Evolutionary conservation across 2,888 invertebrate genomes (phyloP).

Genomic region (Diplazon laetatorius): DNA sequence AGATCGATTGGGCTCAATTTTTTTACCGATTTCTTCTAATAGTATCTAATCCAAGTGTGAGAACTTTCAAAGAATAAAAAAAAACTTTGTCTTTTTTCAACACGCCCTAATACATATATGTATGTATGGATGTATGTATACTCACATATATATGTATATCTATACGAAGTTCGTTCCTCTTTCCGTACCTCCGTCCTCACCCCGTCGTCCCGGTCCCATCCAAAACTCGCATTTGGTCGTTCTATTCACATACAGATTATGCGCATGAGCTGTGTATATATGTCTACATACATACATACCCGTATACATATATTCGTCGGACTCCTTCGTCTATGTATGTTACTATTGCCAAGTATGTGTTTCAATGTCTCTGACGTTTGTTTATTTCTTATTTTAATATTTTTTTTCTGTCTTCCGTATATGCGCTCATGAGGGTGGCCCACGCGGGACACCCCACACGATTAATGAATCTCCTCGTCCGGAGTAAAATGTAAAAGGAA

Average conservation of each 20-base stretch:
- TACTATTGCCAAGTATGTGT: conserved; percentile 38
- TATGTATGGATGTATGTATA: background rate
- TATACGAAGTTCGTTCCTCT: conserved; percentile 44
- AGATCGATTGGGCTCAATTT: no score
- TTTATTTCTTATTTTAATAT: no score
- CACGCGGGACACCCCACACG: conserved; percentile 38
- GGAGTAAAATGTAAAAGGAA: conserved; percentile 33
- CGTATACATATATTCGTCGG: no score
- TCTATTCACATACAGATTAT: conserved; percentile 33
- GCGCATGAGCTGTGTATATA: conserved; percentile 15
- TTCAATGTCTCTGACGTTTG: conserved; percentile 15
- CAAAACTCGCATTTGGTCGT: conserved; percentile 29
- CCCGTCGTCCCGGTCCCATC: conserved; percentile 5
- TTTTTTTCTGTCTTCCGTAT: no score
- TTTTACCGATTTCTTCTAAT: no score
- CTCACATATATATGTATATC: background rate
- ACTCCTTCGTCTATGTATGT: conserved; percentile 34
- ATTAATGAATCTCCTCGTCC: conserved; percentile 76
- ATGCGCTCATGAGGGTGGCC: background rate
- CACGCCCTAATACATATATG: no score
- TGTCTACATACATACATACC: no score
- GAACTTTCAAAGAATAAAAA: no score
- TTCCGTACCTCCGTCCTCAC: conserved; percentile 44
- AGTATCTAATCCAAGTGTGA: no score
- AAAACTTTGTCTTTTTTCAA: no score